Base-by-base conservation (phyloP, 2,888 invertebrate species). In the Emesis russula region DNA sequence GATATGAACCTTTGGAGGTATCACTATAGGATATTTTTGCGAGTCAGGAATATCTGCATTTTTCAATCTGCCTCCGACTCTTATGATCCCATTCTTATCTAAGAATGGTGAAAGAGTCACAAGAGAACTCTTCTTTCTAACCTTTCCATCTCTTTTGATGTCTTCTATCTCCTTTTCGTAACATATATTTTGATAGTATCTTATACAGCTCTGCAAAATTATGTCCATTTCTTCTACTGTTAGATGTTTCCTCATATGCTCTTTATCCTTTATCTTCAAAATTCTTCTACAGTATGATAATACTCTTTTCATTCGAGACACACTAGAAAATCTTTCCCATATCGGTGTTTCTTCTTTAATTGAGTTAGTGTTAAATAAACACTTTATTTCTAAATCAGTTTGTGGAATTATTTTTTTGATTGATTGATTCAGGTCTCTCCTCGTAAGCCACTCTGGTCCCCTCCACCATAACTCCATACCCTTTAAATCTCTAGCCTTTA, bases 21-120 rank as follows among this genome's bases (percentile, higher is more conserved):
- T 85, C 4, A 92, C 78, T 53, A 89, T 85, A 33, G 92, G 90
- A 18, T 92, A 90, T 79, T 89, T 92, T 13, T 41, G 66, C 3
- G 66, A 18, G 6, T 78, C 78, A 33, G 25, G 5, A 9, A 80
- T 66, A 31, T 66, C n/a, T 66, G 87, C 48, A 48, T 86, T 81
- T 33, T 83, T 80, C 18, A 91, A 66, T 9, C 90, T 77, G 13
- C 92, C 90, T 58, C 88, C 88, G 9, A 88, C 86, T 79, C 87
- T 82, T 13, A 91, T 38, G 13, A 86, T 63, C 2, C 79, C 88
- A 4, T 86, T 38, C 1, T 71, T 53, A 66, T 92, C 87, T 66
- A 90, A 53, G 58, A 84, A 86, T 15, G 90, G 87, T 33, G 71
- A 68, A 18, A 89, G 73, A 15, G 48, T 81, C 1, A 75, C 71